Evolutionary conservation across 2,113 vertebrate species (phyloP).

Genomic region (Smithornis capensis): DNA sequence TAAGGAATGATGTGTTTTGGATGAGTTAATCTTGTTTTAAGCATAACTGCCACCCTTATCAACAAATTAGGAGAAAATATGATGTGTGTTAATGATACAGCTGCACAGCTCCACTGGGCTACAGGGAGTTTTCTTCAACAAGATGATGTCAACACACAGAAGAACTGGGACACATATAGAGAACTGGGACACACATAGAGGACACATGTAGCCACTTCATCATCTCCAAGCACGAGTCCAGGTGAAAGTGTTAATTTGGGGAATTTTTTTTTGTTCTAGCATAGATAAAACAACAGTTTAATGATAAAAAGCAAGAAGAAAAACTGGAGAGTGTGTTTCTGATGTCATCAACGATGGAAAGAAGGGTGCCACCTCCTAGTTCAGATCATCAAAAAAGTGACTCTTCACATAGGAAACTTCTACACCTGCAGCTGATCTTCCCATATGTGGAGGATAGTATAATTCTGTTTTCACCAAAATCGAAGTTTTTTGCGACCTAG

Average conservation of each 20-base stretch:
- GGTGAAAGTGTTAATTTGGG: background rate
- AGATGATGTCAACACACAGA: background rate
- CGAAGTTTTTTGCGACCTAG: background rate
- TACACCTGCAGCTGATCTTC: background rate
- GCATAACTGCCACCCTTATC: background rate
- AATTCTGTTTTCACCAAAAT: background rate
- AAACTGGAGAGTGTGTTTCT: background rate
- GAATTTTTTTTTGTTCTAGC: background rate
- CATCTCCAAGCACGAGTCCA: background rate
- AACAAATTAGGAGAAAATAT: background rate
- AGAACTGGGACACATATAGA: background rate
- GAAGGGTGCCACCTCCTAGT: background rate
- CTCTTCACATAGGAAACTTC: background rate
- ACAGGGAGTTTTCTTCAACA: background rate
- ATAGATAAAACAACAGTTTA: background rate
- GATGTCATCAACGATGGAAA: background rate
- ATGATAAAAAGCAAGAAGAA: background rate
- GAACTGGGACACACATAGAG: background rate
- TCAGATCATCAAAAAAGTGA: background rate
- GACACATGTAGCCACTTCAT: background rate
- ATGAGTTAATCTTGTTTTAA: background rate
- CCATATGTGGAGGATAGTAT: rapidly evolving
- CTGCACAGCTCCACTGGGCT: background rate
- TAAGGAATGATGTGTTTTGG: background rate
- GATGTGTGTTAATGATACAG: background rate